Evolutionary conservation across 1,140 invertebrate species (phyloP).

Genomic region (Aphidius ervi): DNA sequence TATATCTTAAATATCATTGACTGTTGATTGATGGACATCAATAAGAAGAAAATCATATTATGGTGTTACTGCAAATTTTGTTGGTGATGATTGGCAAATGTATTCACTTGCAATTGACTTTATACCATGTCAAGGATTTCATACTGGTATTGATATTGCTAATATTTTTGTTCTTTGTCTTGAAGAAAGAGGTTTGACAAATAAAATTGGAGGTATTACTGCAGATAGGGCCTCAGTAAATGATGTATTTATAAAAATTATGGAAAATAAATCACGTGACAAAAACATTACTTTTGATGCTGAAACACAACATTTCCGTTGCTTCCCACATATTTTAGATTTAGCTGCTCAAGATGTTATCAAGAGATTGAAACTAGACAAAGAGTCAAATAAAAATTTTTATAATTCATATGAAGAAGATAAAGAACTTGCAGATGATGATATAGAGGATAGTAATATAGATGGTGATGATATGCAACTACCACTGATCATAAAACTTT

Average conservation of each 20-base stretch:
- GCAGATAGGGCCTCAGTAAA: slow-evolving; percentile 31
- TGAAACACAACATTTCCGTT: slow-evolving; percentile 17
- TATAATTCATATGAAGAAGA: slow-evolving; percentile 6
- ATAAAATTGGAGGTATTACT: slow-evolving; percentile 33
- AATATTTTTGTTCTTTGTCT: slow-evolving; percentile 11
- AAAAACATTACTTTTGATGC: slow-evolving; percentile 4
- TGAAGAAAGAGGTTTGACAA: slow-evolving; percentile 2
- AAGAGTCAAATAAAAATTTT: background rate
- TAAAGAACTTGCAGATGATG: background rate
- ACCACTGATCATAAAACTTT: background rate
- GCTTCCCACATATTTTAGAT: slow-evolving; percentile 15
- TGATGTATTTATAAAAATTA: slow-evolving; percentile 25
- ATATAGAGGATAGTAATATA: background rate
- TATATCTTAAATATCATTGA: slow-evolving; percentile 19
- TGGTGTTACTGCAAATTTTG: slow-evolving; percentile 19
- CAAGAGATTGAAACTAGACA: slow-evolving; percentile 5
- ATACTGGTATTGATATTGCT: slow-evolving; percentile 17
- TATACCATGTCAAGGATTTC: slow-evolving; percentile 11
- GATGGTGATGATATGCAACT: slow-evolving; percentile 5
- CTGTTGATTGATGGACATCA: slow-evolving; percentile 20
- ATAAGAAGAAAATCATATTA: slow-evolving; percentile 14
- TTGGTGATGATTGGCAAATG: slow-evolving; percentile 16
- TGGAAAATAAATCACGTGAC: slow-evolving; percentile 9
- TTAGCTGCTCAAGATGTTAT: slow-evolving; percentile 16
- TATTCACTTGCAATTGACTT: slow-evolving; percentile 20